phyloP scores from a whole-genome alignment of 2,113 vertebrate genomes.

The Psettodes erumei region DNA sequence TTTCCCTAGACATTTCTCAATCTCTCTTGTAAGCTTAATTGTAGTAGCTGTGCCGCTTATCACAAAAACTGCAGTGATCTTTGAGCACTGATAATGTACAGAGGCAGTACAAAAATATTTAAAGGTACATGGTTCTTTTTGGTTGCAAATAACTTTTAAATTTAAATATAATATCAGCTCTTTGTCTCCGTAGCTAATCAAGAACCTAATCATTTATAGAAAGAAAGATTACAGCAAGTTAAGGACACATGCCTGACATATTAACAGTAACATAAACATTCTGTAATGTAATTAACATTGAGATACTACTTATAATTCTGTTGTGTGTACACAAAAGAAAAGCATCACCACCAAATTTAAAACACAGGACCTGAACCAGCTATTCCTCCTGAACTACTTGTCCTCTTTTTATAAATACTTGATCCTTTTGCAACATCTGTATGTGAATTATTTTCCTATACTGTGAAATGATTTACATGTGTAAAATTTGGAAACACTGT shows the following conservation, averaged over 20 bases:
- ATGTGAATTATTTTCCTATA: background rate
- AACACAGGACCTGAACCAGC: background rate
- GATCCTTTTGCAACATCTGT: background rate
- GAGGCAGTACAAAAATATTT: background rate
- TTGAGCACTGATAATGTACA: background rate
- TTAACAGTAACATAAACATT: background rate
- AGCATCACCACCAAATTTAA: background rate
- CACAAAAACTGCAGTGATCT: background rate
- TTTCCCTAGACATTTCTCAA: background rate
- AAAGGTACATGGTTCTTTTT: background rate
- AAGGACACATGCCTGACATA: too few species aligned
- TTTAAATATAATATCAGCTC: background rate
- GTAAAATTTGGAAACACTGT: too few species aligned
- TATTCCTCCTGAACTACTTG: background rate
- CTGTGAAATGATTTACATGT: too few species aligned
- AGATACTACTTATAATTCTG: too few species aligned
- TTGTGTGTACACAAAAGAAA: background rate
- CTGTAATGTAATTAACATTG: background rate
- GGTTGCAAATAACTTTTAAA: background rate
- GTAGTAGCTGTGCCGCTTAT: background rate
- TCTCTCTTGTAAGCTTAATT: background rate
- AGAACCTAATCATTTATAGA: background rate
- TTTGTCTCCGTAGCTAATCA: background rate
- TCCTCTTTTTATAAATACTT: background rate
- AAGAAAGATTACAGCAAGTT: background rate